A percentile compares a stretch with the other conserved stretches of the same genome.
phyloP scores from a whole-genome alignment of 2,888 invertebrate species.

The Brenthis ino region DNA sequence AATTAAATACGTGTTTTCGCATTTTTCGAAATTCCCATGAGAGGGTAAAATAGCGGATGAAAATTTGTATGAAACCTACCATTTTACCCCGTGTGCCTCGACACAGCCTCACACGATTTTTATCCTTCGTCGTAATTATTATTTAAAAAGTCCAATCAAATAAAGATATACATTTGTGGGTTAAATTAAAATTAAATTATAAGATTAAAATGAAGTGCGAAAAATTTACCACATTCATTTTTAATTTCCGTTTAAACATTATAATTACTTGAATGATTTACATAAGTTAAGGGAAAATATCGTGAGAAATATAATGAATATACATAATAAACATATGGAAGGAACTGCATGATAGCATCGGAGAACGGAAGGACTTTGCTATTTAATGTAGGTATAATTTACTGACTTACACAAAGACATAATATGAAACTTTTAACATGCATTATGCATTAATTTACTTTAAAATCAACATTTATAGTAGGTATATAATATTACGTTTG shows the following conservation, averaged over 20 bases:
- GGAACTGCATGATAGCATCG: conserved; percentile 20
- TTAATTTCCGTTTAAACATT: conserved; percentile 7
- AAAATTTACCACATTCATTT: conserved; percentile 5
- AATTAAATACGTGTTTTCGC: too few relatives aligned
- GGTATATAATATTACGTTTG: too few relatives aligned
- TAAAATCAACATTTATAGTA: too few relatives aligned
- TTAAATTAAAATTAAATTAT: background rate
- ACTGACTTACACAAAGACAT: background rate
- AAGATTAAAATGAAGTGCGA: background rate
- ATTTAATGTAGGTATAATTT: conserved; percentile 1
- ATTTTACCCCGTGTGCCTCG: too few relatives aligned
- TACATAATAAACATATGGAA: conserved; percentile 16
- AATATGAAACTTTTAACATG: background rate
- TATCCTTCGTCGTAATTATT: too few relatives aligned
- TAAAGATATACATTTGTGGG: too few relatives aligned
- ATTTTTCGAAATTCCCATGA: too few relatives aligned
- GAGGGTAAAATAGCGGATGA: too few relatives aligned
- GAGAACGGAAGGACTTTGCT: conserved; percentile 13
- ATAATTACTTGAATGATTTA: conserved; percentile 16
- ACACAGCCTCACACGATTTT: too few relatives aligned
- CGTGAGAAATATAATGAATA: conserved; percentile 9
- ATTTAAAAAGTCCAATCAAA: too few relatives aligned
- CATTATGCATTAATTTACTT: too few relatives aligned
- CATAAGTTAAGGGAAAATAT: conserved; percentile 13
- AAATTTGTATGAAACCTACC: too few relatives aligned